Evolutionary conservation across 2,888 invertebrate genomes (phyloP).

Genomic region (Craniophora ligustri): DNA sequence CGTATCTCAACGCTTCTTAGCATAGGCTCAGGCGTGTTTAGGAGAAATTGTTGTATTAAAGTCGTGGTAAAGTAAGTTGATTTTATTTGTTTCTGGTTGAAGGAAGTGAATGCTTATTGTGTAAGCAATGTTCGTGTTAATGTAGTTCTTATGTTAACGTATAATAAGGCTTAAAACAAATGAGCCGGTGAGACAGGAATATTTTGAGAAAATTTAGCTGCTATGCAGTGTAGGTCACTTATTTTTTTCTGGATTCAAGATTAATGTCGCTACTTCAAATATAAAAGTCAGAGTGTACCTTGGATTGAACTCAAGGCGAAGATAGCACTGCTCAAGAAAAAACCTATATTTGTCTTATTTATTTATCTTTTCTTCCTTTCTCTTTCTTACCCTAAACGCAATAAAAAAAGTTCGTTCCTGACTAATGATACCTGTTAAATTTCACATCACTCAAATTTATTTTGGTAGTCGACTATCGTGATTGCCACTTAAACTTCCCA

Average conservation of each 20-base stretch:
- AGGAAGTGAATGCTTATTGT: slow-evolving; percentile 18
- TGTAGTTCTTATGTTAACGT: slow-evolving; percentile 4
- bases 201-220: too few species aligned
- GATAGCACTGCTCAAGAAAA: not conserved
- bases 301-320: too few species aligned
- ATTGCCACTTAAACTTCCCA: slow-evolving; percentile 46
- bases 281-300: too few species aligned
- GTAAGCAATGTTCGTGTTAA: slow-evolving; percentile 10
- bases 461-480: slow-evolving; percentile 21
- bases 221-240: too few species aligned
- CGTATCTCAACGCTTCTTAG: slow-evolving; percentile 28
- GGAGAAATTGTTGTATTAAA: slow-evolving; percentile 28
- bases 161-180: not conserved
- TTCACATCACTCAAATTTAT: slow-evolving; percentile 44
- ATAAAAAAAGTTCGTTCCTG: slow-evolving; percentile 5
- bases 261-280: too few species aligned
- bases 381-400: not conserved
- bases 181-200: too few species aligned
- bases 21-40: slow-evolving; percentile 26
- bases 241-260: too few species aligned
- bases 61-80: slow-evolving; percentile 29
- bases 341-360: not conserved
- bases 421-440: slow-evolving; percentile 31
- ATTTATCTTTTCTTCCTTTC: not conserved
- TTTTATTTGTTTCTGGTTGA: slow-evolving; percentile 18